phyloP scores from a whole-genome alignment of 2,113 vertebrate genomes.

The Perognathus longimembris region DNA sequence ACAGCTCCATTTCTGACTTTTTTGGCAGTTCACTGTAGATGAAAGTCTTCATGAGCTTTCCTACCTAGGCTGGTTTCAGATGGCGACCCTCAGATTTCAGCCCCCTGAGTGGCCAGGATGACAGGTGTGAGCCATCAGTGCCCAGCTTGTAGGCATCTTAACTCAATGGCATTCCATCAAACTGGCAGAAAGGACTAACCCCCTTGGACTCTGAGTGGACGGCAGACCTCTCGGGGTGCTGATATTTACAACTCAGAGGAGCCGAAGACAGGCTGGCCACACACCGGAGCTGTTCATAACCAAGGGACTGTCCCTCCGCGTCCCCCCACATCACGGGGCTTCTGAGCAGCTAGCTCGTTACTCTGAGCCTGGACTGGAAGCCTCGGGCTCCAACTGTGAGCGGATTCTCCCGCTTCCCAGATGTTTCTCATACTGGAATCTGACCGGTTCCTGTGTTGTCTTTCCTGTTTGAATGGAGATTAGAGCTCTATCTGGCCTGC shows the following conservation, averaged over 20 bases:
- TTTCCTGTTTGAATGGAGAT: slow-evolving; percentile 77
- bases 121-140: no score
- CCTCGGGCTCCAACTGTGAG: background rate
- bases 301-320: background rate
- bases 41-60: no score
- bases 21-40: no score
- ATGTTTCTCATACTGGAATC: slow-evolving; percentile 51
- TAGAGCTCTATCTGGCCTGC: slow-evolving; percentile 75
- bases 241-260: background rate
- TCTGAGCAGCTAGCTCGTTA: background rate
- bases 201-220: background rate
- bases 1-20: no score
- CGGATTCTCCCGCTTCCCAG: background rate
- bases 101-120: no score
- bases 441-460: slow-evolving; percentile 45
- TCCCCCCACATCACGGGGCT: background rate
- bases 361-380: background rate
- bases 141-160: background rate
- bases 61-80: no score
- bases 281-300: background rate
- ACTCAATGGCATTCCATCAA: background rate
- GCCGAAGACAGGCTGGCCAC: background rate
- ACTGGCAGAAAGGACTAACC: background rate
- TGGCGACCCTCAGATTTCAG: no score
- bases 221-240: background rate